A percentile compares a stretch with the other conserved stretches of the same genome.
Evolutionary conservation across 2,888 invertebrate genomes (phyloP).

Genomic region (Ormyrus rosae): DNA sequence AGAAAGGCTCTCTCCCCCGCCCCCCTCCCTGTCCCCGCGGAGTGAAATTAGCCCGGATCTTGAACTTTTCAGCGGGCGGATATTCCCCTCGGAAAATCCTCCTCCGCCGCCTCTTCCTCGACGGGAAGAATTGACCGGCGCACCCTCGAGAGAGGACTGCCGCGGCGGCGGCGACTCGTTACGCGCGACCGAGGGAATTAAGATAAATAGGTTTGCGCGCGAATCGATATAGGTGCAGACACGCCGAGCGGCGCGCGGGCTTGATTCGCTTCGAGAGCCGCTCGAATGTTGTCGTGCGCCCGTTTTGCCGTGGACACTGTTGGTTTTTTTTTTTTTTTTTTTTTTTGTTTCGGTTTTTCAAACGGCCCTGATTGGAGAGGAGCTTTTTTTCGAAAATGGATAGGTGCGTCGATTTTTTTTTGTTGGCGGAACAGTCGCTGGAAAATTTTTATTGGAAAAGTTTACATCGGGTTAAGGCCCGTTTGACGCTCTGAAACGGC

Average conservation of each 20-base stretch:
- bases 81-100: too few species aligned
- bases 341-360: neutral
- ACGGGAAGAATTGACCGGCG: too few species aligned
- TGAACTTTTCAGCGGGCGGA: too few species aligned
- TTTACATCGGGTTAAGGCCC: too few species aligned
- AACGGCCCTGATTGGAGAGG: neutral
- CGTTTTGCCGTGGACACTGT: neutral
- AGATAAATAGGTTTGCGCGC: constrained; percentile 57
- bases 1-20: neutral
- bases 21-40: neutral
- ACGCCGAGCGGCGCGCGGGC: neutral
- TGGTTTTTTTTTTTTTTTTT: neutral
- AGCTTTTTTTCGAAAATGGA: too few species aligned
- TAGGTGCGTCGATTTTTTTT: constrained; percentile 2
- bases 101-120: too few species aligned
- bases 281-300: neutral
- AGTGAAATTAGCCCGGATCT: too few species aligned
- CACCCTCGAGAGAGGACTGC: too few species aligned
- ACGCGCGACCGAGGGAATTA: constrained; percentile 54
- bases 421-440: too few species aligned
- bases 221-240: constrained; percentile 48
- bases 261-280: constrained; percentile 10
- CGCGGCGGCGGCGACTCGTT: constrained; percentile 37
- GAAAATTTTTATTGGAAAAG: too few species aligned
- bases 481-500: too few species aligned